Evolutionary conservation across 2,113 vertebrate species (phyloP).

Genomic region (Pollimyrus isidori): DNA sequence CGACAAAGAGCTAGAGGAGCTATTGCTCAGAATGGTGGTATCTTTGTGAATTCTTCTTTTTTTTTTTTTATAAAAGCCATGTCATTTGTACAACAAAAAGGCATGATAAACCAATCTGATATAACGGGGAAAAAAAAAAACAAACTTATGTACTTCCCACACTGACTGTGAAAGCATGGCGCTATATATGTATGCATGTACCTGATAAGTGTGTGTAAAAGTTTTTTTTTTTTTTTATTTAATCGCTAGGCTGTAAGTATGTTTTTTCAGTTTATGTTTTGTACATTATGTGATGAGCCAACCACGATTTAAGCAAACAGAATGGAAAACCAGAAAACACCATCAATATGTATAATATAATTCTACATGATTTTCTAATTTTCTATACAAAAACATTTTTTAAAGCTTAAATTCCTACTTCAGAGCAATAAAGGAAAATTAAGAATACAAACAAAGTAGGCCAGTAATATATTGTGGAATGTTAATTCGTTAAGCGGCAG

Average conservation of each 20-base stretch:
- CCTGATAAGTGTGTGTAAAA: conserved; percentile 46
- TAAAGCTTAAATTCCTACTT: conserved; percentile 54
- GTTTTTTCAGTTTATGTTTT: conserved; percentile 51
- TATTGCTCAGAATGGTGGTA: conserved; percentile 15
- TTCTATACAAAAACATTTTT: conserved; percentile 61
- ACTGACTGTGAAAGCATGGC: conserved; percentile 65
- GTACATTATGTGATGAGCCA: conserved; percentile 39
- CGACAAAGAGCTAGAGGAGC: conserved; percentile 10
- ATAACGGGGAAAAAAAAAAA: conserved; percentile 44
- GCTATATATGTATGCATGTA: conserved; percentile 63
- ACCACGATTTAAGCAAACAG: conserved; percentile 40
- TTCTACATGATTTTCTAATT: conserved; percentile 63
- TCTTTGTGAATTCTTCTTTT: conserved; percentile 19
- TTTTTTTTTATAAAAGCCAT: conserved; percentile 44
- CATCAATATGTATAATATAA: conserved; percentile 55
- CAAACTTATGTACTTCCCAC: conserved; percentile 54
- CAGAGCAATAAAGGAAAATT: conserved; percentile 45
- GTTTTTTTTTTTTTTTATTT: conserved; percentile 38
- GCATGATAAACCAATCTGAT: conserved; percentile 51
- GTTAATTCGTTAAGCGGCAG: conserved; percentile 37
- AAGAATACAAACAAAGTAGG: conserved; percentile 51
- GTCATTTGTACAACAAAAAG: conserved; percentile 54
- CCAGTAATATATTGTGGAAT: conserved; percentile 62
- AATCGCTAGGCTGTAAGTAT: conserved; percentile 35
- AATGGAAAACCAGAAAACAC: conserved; percentile 46